These are phyloP conservation scores for Maniola jurtina DNA, from an alignment of 1,140 invertebrate species.

Conservation along the genomic window DNA sequence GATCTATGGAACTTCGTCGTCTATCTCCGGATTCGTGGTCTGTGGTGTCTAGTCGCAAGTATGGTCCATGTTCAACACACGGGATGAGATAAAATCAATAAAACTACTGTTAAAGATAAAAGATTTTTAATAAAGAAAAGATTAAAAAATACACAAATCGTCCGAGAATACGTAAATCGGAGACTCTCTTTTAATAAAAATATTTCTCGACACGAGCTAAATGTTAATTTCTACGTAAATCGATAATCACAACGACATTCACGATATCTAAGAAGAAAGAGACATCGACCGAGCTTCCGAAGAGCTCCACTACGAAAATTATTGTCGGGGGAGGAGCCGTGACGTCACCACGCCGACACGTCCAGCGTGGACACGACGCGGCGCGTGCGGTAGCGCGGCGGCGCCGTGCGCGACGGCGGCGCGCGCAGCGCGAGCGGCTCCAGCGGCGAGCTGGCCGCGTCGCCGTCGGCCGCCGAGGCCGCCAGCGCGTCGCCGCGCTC, in stretches of 20 bases:
- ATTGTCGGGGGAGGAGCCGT: constrained; percentile 44
- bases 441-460: constrained; percentile 12
- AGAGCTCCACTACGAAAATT: constrained; percentile 43
- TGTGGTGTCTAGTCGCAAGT: too few species aligned
- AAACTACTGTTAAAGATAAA: constrained; percentile 25
- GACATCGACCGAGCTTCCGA: constrained; percentile 28
- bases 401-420: constrained; percentile 35
- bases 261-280: constrained; percentile 35
- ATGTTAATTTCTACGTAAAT: constrained; percentile 32
- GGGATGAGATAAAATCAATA: neutral
- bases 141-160: constrained; percentile 57
- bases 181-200: constrained; percentile 46
- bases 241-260: constrained; percentile 37
- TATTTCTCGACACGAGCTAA: constrained; percentile 39
- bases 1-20: too few species aligned
- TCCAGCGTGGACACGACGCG: constrained; percentile 28
- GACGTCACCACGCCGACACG: constrained; percentile 16
- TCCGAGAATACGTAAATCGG: constrained; percentile 40
- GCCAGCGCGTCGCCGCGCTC: constrained; percentile 54
- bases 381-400: constrained; percentile 43
- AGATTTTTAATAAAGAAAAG: constrained; percentile 48
- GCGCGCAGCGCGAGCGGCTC: constrained; percentile 29
- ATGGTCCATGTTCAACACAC: too few species aligned
- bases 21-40: too few species aligned
- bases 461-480: constrained; percentile 40